Conservation (phyloP, 2,113 vertebrate genomes). For the Pogona vitticeps region DNA sequence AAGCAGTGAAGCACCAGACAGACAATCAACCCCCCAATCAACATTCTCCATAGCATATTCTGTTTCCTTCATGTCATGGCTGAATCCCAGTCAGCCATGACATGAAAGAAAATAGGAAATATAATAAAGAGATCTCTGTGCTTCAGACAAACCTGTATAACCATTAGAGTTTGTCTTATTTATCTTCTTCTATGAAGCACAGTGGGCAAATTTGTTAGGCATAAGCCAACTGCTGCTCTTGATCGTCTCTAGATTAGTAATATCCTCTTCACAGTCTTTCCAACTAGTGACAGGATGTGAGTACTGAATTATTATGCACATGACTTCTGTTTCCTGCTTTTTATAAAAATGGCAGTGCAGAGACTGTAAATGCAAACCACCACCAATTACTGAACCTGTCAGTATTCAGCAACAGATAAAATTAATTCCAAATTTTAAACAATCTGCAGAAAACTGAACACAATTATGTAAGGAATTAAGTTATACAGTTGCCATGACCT, state of each 20-base stretch:
- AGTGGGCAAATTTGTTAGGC: not conserved
- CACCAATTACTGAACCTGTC: slow-evolving; percentile 78
- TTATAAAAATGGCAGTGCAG: slow-evolving; percentile 3
- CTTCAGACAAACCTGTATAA: not conserved
- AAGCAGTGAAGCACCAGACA: not conserved
- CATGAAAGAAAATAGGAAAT: not conserved
- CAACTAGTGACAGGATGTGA: not conserved
- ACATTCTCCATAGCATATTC: not conserved
- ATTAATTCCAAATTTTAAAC: slow-evolving; percentile 84
- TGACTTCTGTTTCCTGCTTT: slow-evolving; percentile 16
- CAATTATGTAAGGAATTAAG: slow-evolving; percentile 84
- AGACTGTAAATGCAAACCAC: slow-evolving; percentile 29
- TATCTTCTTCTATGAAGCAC: slow-evolving; percentile 1
- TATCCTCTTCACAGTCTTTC: not conserved
- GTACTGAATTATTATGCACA: slow-evolving; percentile 6
- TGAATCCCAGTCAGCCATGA: not conserved
- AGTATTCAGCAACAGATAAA: slow-evolving; percentile 77
- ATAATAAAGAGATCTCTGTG: not conserved
- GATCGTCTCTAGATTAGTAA: not conserved
- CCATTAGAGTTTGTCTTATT: not conserved
- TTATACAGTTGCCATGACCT: slow-evolving; percentile 82
- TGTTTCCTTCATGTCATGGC: not conserved
- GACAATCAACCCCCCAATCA: not conserved
- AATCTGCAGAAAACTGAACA: slow-evolving; percentile 83
- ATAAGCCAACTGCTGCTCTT: not conserved